Evolutionary conservation across 2,797 vertebrate species (phyloP), one percentile per base, ranked within the genome.

Genomic region (Sebastes nivosus): DNA sequence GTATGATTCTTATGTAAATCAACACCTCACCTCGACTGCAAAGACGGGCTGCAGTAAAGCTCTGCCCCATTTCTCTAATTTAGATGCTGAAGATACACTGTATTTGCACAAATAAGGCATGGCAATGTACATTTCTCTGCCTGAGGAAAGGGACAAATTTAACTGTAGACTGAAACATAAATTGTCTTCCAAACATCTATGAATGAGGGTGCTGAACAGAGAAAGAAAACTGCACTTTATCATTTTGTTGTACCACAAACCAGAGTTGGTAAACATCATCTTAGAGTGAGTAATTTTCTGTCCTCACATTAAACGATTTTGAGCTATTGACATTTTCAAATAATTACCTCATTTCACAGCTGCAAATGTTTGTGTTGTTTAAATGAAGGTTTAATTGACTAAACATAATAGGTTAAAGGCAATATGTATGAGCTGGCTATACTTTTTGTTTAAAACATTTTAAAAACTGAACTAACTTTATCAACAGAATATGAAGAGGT

Each of bases 1-100:
- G 34, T 14, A 30, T 59, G 30, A 20, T 59, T 77, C 79, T 69
- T 59, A 77, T 81, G 66, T 30, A 69, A 82, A 83, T 50, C 14
- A 59, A 32, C 58, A 57, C 27, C 46, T 50, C 11, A 16, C 20
- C 27, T 18, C n/a, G 27, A 57, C 42, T 18, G 32, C 36, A 70
- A 42, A 61, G 38, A 67, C 8, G 1, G 46, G 55, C 72, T 65
- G 60, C 42, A 63, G 13, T 8, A 32, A 34, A 69, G 54, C 25
- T 25, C 18, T 29, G 34, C 12, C 34, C 50, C n/a, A 18, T 58
- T 57, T 16, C 25, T 60, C 34, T 76, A 42, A 68, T 74, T 72
- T 27, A 80, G 61, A 80, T 61, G 24, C 65, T 11, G 58, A 50
- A 61, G 55, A 71, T 75, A n/a, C 18, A 75, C 6, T 32, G 5